Base-by-base conservation (phyloP, 2,797 vertebrate genomes). In the Ctenopoma kingsleyae region DNA sequence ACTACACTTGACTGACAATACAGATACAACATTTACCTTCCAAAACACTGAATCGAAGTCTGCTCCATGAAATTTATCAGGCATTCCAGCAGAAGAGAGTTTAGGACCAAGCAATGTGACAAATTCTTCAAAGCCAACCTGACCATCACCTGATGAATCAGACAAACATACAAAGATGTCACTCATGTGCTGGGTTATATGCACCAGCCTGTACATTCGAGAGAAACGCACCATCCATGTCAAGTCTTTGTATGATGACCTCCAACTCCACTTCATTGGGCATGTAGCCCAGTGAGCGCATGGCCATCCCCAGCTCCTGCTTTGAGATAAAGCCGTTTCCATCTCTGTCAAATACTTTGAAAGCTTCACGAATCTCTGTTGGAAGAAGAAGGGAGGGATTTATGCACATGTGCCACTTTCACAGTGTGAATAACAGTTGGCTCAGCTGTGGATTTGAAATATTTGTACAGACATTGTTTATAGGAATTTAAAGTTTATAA, bases 281-380 rank as follows among this genome's bases (percentile, higher is more conserved):
- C 98, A 99, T 99, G 93, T 99, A 99, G 38, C 98, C 98, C 89
- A 99, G 91, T 2, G 98, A 99, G 19, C 98, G 95, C 98, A 99
- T 99, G 87, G 98, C 98, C 2, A 95, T 96, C 69, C 98, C 98
- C 92, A 99, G 86, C 92, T 99, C 98, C 92, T 99, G 98, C 95
- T 99, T 99, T 69, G 98, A 99, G 94, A 99, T 99, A 93, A 97
- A 99, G 38, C 98, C 98, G 0, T 99, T 99, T 74, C 98, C 98
- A 23, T 99, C 98, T 0, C 97, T 95, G 92, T 99, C 98, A 40
- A 99, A 99, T 72, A 99, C 97, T 89, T 98, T 98, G 93, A 99
- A 99, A 74, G 98, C 98, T 87, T 99, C 97, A 0, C 98, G 97
- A 79, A 99, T 99, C 91, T 99, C 98, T 99, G 94, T 0, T 3